A percentile compares a stretch with the other conserved stretches of the same genome.
Conservation (phyloP, 1,140 invertebrate species). For the Mizuhopecten yessoensis region DNA sequence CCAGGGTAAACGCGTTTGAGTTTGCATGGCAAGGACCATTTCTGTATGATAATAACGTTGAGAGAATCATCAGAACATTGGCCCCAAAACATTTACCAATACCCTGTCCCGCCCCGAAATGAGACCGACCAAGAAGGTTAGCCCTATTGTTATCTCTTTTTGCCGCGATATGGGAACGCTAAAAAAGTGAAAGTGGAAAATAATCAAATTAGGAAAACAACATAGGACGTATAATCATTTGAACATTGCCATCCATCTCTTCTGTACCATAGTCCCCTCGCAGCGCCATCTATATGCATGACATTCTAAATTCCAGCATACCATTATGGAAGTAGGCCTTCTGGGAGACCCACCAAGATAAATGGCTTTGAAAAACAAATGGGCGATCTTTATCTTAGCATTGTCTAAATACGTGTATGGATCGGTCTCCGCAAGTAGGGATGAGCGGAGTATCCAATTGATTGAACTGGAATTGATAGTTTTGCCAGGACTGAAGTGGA, state of each 20-base stretch:
- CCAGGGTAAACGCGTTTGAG: too few relatives aligned
- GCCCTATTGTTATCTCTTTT: neutral
- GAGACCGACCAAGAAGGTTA: neutral
- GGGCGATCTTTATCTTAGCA: slow-evolving; percentile 37
- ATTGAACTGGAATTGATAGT: slow-evolving; percentile 35
- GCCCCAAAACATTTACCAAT: neutral
- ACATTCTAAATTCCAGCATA: slow-evolving; percentile 14
- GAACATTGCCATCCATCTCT: neutral
- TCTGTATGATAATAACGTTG: neutral
- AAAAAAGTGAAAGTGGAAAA: neutral
- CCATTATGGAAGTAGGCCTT: slow-evolving; percentile 18
- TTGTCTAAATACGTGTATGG: slow-evolving; percentile 17
- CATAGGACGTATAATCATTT: neutral
- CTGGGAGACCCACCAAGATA: neutral
- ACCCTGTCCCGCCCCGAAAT: neutral
- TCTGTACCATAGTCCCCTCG: neutral
- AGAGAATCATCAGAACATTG: neutral
- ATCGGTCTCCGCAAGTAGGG: slow-evolving; percentile 19
- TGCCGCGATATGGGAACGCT: neutral
- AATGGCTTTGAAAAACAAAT: slow-evolving; percentile 35
- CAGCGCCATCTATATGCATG: slow-evolving; percentile 4
- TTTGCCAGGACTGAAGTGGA: neutral
- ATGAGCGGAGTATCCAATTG: slow-evolving; percentile 19
- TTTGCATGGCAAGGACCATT: too few relatives aligned
- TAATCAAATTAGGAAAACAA: slow-evolving; percentile 35